Percentiles rank a stretch among this genome's conserved stretches.
These are phyloP conservation scores for Magallana angulata DNA, from an alignment of 1,140 invertebrate species.

Conservation along the genomic window DNA sequence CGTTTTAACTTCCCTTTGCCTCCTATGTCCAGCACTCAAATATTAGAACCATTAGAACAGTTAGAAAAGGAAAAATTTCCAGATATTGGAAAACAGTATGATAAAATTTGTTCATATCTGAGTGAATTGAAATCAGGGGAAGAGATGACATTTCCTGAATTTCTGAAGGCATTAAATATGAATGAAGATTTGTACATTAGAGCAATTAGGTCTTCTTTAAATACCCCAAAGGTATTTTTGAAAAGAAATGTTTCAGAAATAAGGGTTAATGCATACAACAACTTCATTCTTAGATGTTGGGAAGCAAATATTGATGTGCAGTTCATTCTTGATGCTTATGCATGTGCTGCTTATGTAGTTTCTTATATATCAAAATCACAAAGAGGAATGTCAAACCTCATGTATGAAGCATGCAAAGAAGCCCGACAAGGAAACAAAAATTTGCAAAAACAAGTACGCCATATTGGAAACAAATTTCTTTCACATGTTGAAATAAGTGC, in stretches of 20 bases:
- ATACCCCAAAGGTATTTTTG: constrained; percentile 38
- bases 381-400: constrained; percentile 59
- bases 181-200: constrained; percentile 29
- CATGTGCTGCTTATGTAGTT: constrained; percentile 59
- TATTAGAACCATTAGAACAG: constrained; percentile 33
- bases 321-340: constrained; percentile 59
- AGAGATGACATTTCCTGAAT: constrained; percentile 3
- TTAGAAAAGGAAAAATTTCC: background rate
- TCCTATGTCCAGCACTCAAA: background rate
- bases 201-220: constrained; percentile 37
- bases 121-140: constrained; percentile 1
- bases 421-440: constrained; percentile 56
- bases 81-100: background rate
- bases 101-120: background rate
- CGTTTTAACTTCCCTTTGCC: constrained; percentile 26
- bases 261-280: constrained; percentile 48
- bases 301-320: constrained; percentile 56
- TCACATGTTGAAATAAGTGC: constrained; percentile 40
- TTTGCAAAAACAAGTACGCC: constrained; percentile 59
- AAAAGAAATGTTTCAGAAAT: constrained; percentile 39
- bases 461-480: constrained; percentile 51
- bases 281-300: constrained; percentile 39
- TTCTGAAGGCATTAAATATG: constrained; percentile 33
- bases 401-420: constrained; percentile 60
- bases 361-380: constrained; percentile 64